Evolutionary conservation across 2,797 vertebrate genomes (phyloP).

Genomic region (Caiman crocodilus): DNA sequence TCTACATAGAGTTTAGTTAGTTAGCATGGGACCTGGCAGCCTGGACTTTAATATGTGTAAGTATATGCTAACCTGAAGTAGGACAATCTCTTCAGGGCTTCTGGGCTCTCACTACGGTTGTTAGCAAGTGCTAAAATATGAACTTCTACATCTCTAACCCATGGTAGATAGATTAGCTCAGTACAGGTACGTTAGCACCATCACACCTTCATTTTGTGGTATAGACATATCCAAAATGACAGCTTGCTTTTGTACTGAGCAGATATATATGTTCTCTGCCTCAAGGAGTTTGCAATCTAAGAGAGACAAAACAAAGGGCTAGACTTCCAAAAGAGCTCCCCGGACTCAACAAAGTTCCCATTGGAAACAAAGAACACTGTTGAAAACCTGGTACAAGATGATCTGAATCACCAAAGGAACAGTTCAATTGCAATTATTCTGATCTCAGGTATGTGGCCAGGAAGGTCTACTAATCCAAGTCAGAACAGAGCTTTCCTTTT

Average conservation of each 20-base stretch:
- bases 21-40: no score
- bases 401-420: not conserved
- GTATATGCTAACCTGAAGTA: no score
- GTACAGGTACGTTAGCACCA: not conserved
- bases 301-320: not conserved
- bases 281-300: not conserved
- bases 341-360: not conserved
- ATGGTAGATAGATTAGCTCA: no score
- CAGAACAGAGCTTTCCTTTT: not conserved
- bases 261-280: not conserved
- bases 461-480: slow-evolving; percentile 8
- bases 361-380: not conserved
- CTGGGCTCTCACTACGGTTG: no score
- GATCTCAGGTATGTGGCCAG: not conserved
- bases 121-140: no score
- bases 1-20: no score
- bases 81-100: no score
- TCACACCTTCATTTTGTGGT: not conserved
- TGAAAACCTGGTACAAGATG: not conserved
- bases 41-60: no score
- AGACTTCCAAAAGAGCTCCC: not conserved
- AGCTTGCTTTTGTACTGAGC: not conserved
- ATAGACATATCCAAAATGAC: not conserved
- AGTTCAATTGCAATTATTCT: not conserved
- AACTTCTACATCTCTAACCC: no score